Percentiles rank a stretch among this genome's conserved stretches.
These are phyloP conservation scores for Andrena chrysosceles DNA, from an alignment of 2,888 invertebrate genomes.

Conservation along the genomic window DNA sequence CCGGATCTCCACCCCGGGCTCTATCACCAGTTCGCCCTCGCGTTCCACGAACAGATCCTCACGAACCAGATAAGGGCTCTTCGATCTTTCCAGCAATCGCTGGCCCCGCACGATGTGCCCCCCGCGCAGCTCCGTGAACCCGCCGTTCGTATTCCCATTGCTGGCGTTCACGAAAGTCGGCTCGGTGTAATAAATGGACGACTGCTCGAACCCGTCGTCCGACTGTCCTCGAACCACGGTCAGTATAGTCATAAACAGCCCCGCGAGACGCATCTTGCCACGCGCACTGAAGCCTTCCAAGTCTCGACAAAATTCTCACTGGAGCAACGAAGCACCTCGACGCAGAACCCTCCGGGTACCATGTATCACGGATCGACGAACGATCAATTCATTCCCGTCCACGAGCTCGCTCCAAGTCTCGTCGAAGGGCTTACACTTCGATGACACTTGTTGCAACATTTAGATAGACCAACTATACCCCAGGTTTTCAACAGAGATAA, in stretches of 20 bases:
- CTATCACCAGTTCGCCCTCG: slow-evolving; percentile 93
- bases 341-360: background rate
- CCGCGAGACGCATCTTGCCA: slow-evolving; percentile 49
- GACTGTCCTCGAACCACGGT: slow-evolving; percentile 37
- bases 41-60: slow-evolving; percentile 93
- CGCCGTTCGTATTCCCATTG: slow-evolving; percentile 54
- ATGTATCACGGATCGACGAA: background rate
- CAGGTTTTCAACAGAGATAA: slow-evolving; percentile 1
- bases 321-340: background rate
- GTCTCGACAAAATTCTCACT: background rate
- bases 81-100: slow-evolving; percentile 86
- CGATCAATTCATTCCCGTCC: background rate
- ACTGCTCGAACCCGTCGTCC: slow-evolving; percentile 71
- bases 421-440: background rate
- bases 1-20: slow-evolving; percentile 95
- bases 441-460: slow-evolving; percentile 51
- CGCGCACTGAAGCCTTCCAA: background rate
- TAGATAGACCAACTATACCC: background rate
- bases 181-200: slow-evolving; percentile 82
- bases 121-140: slow-evolving; percentile 87
- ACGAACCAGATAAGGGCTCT: slow-evolving; percentile 91
- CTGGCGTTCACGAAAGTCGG: slow-evolving; percentile 74
- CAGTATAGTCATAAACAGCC: slow-evolving; percentile 30
- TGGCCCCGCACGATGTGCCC: slow-evolving; percentile 88
- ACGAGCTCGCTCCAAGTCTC: background rate